Evolutionary conservation across 2,888 invertebrate genomes (phyloP), one percentile per base, ranked within the genome.

Genomic region (Linnaemya vulpina): DNA sequence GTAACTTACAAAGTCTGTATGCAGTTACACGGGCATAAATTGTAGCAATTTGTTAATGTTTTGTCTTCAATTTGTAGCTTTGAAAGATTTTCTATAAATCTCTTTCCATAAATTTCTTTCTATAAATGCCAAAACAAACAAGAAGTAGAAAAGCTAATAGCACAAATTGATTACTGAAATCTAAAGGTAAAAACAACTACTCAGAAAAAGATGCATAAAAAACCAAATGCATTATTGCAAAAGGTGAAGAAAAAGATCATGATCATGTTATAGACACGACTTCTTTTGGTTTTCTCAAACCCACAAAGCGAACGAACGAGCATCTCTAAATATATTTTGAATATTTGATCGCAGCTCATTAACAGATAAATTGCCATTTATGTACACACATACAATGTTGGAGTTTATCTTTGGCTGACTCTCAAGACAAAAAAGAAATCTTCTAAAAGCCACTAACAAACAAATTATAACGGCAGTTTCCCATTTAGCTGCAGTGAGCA

Each of bases 291-390:
- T 68, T 62, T 77, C 40, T 62, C 58, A 71, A 71, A 79, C 17
- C 51, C 70, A 63, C 62, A 49, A 74, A 75, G 5, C 38, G 13
- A 53, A 63, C 35, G 53, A 74, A 15, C 68, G 53, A 74, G 17
- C 68, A 51, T 62, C 65, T 60, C 58, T 49, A 9, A 20, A 51
- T 60, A 78, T 80, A 74, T 76, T 76, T 76, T 82, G 76, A 67
- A 84, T 84, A 82, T 85, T 82, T 85, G 78, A 85, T 78, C 77
- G 70, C 78, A 82, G 75, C 85, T 85, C 85, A 85, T 85, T 85
- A 85, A 78, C 74, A 82, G 71, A 85, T 85, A 82, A 85, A 85
- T 85, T 85, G 83, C 60, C 60, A 25, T 74, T 85, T 70, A 58
- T 63, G 58, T 5, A 30, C 30, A 30, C 30, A 30, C 30, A 30